Evolutionary conservation across 2,113 vertebrate genomes (phyloP).

Genomic region (Lutjanus erythropterus): DNA sequence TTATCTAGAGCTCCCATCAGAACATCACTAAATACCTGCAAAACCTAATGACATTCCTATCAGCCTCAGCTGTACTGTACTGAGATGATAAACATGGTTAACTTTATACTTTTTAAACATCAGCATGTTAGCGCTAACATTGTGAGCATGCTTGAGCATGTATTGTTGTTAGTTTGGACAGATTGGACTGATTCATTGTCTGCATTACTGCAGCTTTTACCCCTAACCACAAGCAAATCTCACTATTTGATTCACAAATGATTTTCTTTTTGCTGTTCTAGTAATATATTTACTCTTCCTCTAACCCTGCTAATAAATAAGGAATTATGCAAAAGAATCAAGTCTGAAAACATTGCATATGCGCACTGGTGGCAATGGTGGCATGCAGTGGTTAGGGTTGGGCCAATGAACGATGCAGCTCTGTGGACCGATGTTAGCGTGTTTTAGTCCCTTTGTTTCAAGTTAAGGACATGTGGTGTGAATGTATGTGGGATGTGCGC

Average conservation of each 20-base stretch:
- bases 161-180: too few species aligned
- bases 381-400: not conserved
- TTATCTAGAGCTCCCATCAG: too few species aligned
- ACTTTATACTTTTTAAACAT: not conserved
- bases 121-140: not conserved
- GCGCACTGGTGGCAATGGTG: too few species aligned
- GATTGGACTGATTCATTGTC: not conserved
- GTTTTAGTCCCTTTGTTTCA: too few species aligned
- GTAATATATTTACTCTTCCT: not conserved
- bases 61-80: not conserved
- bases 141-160: too few species aligned
- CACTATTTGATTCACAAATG: not conserved
- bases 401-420: too few species aligned
- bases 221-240: not conserved
- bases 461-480: too few species aligned
- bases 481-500: too few species aligned
- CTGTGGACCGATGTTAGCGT: too few species aligned
- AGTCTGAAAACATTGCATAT: not conserved
- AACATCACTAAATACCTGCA: not conserved
- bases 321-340: not conserved
- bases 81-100: not conserved
- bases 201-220: not conserved
- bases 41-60: not conserved
- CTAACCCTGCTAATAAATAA: not conserved
- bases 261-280: not conserved